phyloP scores from a whole-genome alignment of 2,113 vertebrate genomes.

The human (Homo sapiens) region GRCh38 chr18:26377501-26378000 shows the following conservation, averaged over 20 bases:
- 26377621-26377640: neutral
- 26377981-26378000: neutral
- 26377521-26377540: neutral
- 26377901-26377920: conserved; percentile 8
- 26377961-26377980: neutral
- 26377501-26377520: neutral
- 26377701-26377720: neutral
- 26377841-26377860: conserved; percentile 17
- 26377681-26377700: neutral
- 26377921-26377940: neutral
- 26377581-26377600: neutral
- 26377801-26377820: neutral
- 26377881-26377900: neutral
- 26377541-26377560: neutral
- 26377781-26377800: neutral
- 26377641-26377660: neutral
- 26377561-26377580: neutral
- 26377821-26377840: conserved; percentile 20
- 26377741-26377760: neutral
- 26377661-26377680: neutral
- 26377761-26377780: neutral
- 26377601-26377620: neutral
- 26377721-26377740: neutral
- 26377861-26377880: neutral
- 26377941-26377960: neutral